Conservation (phyloP, 2,797 vertebrate species). For the Pantherophis vulpinus region DNA sequence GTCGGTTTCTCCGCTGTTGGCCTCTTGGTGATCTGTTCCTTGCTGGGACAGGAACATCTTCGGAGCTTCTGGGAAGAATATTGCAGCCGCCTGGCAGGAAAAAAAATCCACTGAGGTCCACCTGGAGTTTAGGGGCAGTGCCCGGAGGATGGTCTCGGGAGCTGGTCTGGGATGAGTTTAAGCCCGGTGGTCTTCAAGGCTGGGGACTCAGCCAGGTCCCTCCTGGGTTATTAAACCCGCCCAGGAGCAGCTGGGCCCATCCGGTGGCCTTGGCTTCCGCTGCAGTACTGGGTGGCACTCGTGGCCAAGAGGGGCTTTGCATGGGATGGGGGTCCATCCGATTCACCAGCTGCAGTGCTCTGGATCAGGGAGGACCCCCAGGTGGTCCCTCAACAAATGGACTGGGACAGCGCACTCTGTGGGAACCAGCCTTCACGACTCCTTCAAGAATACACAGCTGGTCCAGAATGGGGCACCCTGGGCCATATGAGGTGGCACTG, state of each 20-base stretch:
- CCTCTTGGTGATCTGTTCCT: background rate
- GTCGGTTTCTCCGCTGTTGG: rapidly evolving
- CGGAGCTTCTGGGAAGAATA: background rate
- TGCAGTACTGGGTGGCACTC: background rate
- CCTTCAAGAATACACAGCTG: background rate
- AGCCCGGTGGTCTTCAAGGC: background rate
- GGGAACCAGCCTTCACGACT: background rate
- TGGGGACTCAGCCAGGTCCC: background rate
- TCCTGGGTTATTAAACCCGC: background rate
- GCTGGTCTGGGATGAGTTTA: background rate
- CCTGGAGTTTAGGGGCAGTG: background rate
- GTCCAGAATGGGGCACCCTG: background rate
- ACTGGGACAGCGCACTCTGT: background rate
- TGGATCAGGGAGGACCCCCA: background rate
- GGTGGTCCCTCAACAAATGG: background rate
- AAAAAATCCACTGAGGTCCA: background rate
- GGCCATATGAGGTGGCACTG: background rate
- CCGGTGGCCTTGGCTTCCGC: background rate
- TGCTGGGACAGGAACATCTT: background rate
- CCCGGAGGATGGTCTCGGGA: background rate
- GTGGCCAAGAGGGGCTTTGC: background rate
- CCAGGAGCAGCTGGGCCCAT: background rate
- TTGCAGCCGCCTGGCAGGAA: background rate
- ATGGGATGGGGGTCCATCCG: rapidly evolving
- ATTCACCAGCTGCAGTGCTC: background rate